phyloP scores from a whole-genome alignment of 2,888 invertebrate genomes.

The Drosophila borealis region DNA sequence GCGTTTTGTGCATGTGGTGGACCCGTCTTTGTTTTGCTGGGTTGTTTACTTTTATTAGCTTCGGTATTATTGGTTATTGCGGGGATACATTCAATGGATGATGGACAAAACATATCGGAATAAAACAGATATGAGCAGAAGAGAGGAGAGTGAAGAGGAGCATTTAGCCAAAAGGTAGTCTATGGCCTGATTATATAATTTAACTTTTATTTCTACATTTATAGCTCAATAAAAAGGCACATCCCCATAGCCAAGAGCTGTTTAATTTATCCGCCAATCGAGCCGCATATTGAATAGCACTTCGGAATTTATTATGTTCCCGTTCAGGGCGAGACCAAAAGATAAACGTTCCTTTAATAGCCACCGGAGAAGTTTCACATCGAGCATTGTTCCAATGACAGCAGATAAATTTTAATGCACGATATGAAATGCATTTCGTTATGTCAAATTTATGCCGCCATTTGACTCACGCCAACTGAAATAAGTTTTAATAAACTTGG shows the following conservation, averaged over 20 bases:
- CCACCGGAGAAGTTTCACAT: conserved; percentile 15
- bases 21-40: conserved; percentile 54
- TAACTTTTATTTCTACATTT: conserved; percentile 76
- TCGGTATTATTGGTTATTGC: conserved; percentile 76
- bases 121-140: neutral
- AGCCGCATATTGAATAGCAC: conserved; percentile 56
- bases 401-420: conserved; percentile 46
- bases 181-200: conserved; percentile 63
- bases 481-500: conserved; percentile 34
- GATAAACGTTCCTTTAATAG: conserved; percentile 66
- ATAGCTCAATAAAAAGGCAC: conserved; percentile 75
- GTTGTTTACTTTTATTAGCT: conserved; percentile 77
- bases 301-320: conserved; percentile 51
- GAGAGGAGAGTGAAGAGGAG: neutral
- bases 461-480: conserved; percentile 23
- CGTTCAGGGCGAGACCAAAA: conserved; percentile 9
- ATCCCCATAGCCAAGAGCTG: conserved; percentile 14
- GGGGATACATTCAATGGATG: conserved; percentile 21
- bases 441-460: conserved; percentile 8
- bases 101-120: conserved; percentile 9
- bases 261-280: conserved; percentile 61
- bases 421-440: conserved; percentile 12
- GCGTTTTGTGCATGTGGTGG: conserved; percentile 58
- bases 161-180: conserved; percentile 56
- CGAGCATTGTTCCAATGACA: conserved; percentile 8